Evolutionary conservation across 1,140 invertebrate genomes (phyloP).

Genomic region (Bombus confusus): DNA sequence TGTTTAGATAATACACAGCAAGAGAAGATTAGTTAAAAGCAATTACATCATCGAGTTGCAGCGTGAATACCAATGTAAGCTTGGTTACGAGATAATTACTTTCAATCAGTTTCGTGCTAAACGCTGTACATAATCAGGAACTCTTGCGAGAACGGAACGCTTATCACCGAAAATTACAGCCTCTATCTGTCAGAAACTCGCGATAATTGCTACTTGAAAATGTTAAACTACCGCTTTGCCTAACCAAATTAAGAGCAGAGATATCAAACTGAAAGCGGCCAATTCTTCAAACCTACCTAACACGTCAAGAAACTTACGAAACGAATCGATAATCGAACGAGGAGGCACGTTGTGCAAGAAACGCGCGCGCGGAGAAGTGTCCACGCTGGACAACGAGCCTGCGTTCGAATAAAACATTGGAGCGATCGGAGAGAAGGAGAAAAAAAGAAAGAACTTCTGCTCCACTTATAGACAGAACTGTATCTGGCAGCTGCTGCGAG

Average conservation of each 20-base stretch:
- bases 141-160: neutral
- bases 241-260: neutral
- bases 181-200: neutral
- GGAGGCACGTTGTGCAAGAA: slow-evolving; percentile 4
- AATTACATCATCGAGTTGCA: neutral
- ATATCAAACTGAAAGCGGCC: neutral
- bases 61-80: neutral
- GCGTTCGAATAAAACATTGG: neutral
- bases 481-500: slow-evolving; percentile 44
- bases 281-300: neutral
- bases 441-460: slow-evolving; percentile 7
- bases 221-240: neutral
- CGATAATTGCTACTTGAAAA: neutral
- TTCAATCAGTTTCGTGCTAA: neutral
- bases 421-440: neutral
- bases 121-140: neutral
- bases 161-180: neutral
- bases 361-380: neutral
- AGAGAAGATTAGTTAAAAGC: neutral
- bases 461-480: slow-evolving; percentile 28
- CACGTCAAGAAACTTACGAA: neutral
- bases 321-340: neutral
- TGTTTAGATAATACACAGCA: neutral
- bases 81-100: neutral
- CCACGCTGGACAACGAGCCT: neutral